Percentiles rank a stretch among this genome's conserved stretches.
Evolutionary conservation across 2,888 invertebrate genomes (phyloP).

Genomic region (Hedya salicella): DNA sequence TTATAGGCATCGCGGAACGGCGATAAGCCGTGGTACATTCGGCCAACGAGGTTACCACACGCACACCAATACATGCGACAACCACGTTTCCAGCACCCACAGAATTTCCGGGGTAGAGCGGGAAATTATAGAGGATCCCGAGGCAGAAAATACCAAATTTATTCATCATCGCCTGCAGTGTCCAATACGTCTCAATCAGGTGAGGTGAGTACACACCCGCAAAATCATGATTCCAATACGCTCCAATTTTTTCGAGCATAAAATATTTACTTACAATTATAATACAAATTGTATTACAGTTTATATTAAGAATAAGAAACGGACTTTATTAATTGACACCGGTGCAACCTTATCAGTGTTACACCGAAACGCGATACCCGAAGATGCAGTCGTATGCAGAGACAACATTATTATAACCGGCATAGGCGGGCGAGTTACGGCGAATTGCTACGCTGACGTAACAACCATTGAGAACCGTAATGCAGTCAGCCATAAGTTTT

Average conservation of each 20-base stretch:
- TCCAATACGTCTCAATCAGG: not conserved
- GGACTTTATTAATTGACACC: not conserved
- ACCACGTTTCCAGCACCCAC: too few relatives aligned
- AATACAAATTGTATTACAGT: not conserved
- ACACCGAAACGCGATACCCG: too few relatives aligned
- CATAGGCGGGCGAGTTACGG: not conserved
- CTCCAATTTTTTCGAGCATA: constrained; percentile 4
- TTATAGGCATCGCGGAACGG: not conserved
- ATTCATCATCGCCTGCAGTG: too few relatives aligned
- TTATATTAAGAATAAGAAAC: not conserved
- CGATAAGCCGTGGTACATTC: too few relatives aligned
- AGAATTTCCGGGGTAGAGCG: too few relatives aligned
- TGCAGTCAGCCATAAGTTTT: not conserved
- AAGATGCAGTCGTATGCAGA: not conserved
- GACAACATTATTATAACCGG: not conserved
- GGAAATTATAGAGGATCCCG: too few relatives aligned
- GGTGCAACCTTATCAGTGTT: not conserved
- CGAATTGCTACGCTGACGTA: not conserved
- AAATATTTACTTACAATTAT: not conserved
- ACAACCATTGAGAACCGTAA: too few relatives aligned
- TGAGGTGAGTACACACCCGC: not conserved
- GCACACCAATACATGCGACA: too few relatives aligned
- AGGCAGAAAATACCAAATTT: too few relatives aligned
- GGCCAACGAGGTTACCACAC: too few relatives aligned
- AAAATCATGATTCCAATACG: too few relatives aligned